phyloP scores from a whole-genome alignment of 2,888 invertebrate species.

The Timema cristinae region DNA sequence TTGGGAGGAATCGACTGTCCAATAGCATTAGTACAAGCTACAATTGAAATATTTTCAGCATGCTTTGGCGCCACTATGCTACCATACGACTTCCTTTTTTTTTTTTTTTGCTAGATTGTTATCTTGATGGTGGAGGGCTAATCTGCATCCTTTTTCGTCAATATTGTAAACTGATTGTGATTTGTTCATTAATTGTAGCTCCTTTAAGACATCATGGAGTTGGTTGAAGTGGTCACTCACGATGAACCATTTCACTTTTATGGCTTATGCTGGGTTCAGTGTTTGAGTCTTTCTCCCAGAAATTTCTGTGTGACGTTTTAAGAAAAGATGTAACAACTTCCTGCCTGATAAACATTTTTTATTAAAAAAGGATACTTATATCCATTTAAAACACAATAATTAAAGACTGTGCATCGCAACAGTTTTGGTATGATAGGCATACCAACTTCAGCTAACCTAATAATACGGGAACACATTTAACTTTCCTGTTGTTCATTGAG shows the following conservation, averaged over 20 bases:
- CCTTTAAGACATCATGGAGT: slow-evolving; percentile 30
- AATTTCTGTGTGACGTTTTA: slow-evolving; percentile 33
- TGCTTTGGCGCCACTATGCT: slow-evolving; percentile 38
- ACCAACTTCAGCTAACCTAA: slow-evolving; percentile 8
- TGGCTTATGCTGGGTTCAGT: slow-evolving; percentile 36
- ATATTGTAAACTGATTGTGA: slow-evolving; percentile 37
- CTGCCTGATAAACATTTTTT: slow-evolving; percentile 28
- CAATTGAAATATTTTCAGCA: slow-evolving; percentile 40
- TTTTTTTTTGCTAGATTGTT: slow-evolving; percentile 36
- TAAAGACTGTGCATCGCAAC: slow-evolving; percentile 8
- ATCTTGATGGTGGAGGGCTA: slow-evolving; percentile 38
- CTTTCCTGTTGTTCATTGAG: background rate
- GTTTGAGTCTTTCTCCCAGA: slow-evolving; percentile 34
- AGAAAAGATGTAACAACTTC: slow-evolving; percentile 33
- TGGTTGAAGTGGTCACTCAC: slow-evolving; percentile 36
- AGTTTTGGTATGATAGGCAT: background rate
- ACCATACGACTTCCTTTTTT: slow-evolving; percentile 38
- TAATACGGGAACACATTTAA: slow-evolving; percentile 9
- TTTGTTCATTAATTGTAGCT: slow-evolving; percentile 31
- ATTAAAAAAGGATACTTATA: slow-evolving; percentile 1
- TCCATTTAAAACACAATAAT: slow-evolving; percentile 9
- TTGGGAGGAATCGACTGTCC: slow-evolving; percentile 38
- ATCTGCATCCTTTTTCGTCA: slow-evolving; percentile 38
- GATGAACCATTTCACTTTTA: slow-evolving; percentile 35
- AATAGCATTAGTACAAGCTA: slow-evolving; percentile 38